These are phyloP conservation scores for Chiloscyllium plagiosum DNA, from an alignment of 2,113 vertebrate species.

Conservation along the genomic window DNA sequence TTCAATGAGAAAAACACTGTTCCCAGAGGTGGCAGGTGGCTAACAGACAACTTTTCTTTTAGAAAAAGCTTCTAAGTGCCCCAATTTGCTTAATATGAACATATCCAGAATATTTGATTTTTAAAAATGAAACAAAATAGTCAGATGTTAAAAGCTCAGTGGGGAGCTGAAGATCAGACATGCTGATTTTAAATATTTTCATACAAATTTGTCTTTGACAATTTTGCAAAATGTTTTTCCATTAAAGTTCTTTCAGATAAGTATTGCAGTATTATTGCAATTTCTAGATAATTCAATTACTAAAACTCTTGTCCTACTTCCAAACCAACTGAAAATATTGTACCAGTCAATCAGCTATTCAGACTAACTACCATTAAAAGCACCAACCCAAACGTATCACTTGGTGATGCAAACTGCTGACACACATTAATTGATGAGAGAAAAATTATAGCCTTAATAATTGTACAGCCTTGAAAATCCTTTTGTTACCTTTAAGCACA, in stretches of 20 bases:
- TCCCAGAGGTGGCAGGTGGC: constrained; percentile 43
- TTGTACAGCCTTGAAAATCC: neutral
- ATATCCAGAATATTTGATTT: neutral
- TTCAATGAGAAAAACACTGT: constrained; percentile 42
- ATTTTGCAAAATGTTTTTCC: neutral
- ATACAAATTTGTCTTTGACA: neutral
- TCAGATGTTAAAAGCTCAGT: neutral
- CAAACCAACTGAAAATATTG: neutral
- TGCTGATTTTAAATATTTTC: neutral
- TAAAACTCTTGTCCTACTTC: neutral
- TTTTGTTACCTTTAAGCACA: neutral
- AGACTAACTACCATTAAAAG: neutral
- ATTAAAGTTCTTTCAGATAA: neutral
- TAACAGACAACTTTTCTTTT: neutral
- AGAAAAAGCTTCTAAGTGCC: neutral
- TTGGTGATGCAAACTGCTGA: neutral
- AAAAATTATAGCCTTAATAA: neutral
- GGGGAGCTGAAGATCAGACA: neutral
- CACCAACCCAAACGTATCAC: neutral
- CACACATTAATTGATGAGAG: neutral
- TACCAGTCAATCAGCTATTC: neutral
- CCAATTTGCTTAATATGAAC: neutral
- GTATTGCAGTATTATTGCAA: neutral
- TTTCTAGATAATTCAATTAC: neutral
- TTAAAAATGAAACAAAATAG: neutral